phyloP scores from a whole-genome alignment of 2,113 vertebrate genomes.

The Pao palembangensis region DNA sequence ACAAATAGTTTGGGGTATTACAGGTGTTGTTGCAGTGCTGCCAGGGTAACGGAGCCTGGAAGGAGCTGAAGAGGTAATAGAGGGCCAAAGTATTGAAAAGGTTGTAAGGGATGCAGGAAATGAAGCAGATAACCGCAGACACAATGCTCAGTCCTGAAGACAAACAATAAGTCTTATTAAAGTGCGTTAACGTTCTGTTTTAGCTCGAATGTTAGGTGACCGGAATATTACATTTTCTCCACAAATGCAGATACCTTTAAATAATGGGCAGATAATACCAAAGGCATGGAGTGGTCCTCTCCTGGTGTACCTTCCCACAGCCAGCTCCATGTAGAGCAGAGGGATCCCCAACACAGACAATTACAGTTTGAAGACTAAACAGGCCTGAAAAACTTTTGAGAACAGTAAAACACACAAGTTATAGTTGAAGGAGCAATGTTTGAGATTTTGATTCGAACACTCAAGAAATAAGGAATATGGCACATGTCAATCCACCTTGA shows the following conservation, averaged over 20 bases:
- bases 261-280: conserved; percentile 68
- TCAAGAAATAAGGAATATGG: too few relatives aligned
- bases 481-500: too few relatives aligned
- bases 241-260: conserved; percentile 67
- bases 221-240: too few relatives aligned
- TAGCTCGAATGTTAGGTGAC: too few relatives aligned
- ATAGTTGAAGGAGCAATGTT: too few relatives aligned
- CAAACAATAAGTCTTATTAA: too few relatives aligned
- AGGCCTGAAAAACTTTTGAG: too few relatives aligned
- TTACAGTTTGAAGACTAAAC: too few relatives aligned
- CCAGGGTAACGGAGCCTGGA: conserved; percentile 72
- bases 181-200: too few relatives aligned
- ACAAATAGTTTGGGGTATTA: conserved; percentile 76
- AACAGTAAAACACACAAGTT: too few relatives aligned
- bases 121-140: conserved; percentile 77
- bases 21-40: conserved; percentile 77
- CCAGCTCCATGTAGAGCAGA: conserved; percentile 76
- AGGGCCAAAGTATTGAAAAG: conserved; percentile 76
- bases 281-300: conserved; percentile 73
- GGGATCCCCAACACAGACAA: conserved; percentile 69
- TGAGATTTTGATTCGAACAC: too few relatives aligned
- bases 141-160: conserved; percentile 41
- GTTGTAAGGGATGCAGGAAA: conserved; percentile 78
- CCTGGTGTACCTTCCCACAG: conserved; percentile 70
- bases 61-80: conserved; percentile 78